Evolutionary conservation across 2,113 vertebrate genomes (phyloP).

Genomic region (Aplodontia rufa): DNA sequence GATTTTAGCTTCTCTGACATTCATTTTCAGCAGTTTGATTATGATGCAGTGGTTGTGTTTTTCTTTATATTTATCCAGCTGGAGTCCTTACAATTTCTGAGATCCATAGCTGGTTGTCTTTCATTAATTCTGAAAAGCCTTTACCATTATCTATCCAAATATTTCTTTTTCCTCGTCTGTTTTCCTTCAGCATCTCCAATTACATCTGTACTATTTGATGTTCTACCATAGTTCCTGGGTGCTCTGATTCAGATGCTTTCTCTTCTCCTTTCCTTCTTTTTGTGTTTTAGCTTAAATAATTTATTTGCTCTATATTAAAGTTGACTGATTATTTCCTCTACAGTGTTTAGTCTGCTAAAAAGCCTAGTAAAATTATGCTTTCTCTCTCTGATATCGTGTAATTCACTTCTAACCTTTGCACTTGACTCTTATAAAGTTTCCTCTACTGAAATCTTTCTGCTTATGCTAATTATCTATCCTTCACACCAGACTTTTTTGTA

Average conservation of each 20-base stretch:
- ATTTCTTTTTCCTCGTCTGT: background rate
- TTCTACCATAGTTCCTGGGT: background rate
- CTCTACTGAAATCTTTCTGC: background rate
- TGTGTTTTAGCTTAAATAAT: background rate
- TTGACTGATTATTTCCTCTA: background rate
- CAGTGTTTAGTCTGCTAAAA: background rate
- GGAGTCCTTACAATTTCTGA: background rate
- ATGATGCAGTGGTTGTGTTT: background rate
- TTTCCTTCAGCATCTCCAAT: background rate
- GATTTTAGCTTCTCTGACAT: background rate
- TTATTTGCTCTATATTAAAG: background rate
- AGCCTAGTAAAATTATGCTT: background rate
- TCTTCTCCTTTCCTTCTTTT: background rate
- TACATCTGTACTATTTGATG: background rate
- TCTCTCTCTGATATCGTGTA: background rate
- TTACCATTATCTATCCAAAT: background rate
- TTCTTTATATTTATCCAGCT: background rate
- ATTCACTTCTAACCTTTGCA: background rate
- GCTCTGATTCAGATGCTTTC: background rate
- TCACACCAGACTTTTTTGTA: background rate
- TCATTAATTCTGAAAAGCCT: background rate
- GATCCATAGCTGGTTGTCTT: background rate
- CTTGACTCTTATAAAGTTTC: background rate
- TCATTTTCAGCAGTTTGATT: background rate
- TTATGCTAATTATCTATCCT: background rate